Base-by-base conservation (phyloP, 1,140 invertebrate species). In the Drosophila sproati region DNA sequence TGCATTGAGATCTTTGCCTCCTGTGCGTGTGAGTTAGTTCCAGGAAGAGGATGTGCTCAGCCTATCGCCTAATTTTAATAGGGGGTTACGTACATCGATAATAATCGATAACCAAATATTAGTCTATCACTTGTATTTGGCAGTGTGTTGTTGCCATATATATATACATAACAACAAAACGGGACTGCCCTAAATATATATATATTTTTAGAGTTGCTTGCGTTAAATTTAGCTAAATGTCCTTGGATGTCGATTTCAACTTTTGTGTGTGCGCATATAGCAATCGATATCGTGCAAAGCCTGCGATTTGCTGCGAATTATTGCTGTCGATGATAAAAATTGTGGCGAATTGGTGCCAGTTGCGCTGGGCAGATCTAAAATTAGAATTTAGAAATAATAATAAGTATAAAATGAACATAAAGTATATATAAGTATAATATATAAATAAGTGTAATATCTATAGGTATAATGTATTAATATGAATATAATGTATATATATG, bases 91-190 rank as follows among this genome's bases (percentile, higher is more conserved):
- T 34, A 20, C 1, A 20, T 20, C 20, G 20, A 20, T 20, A 20
- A 20, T 20, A 20, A 20, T 20, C 20, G 20, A 20, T 20, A 20
- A 32, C 10, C 48, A 41, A 43, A 10, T 54, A 45, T 57, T 69
- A 70, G 57, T 77, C 66, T 82, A 83, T 78, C 61, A 79, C 77
- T 79, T 73, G 52, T 78, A 79, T 20, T 20, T 83, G 81, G 80
- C 81, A 82, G 81, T 77, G 67, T 52, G 70, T 72, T 73, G 67
- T 68, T 54, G 63, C 20, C 20, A 20, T 20, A 69, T 57, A 50
- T 35, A 76, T 72, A n/a, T 73, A 37, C 57, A 77, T 60, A 77
- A 83, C 56, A 72, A 66, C n/a, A 41, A 50, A 43, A 59, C 41
- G 20, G 20, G 1, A 80, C 67, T 71, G 51, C 64, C 41, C 5